phyloP scores from a whole-genome alignment of 2,888 invertebrate species.

The Choreutis nemorana region DNA sequence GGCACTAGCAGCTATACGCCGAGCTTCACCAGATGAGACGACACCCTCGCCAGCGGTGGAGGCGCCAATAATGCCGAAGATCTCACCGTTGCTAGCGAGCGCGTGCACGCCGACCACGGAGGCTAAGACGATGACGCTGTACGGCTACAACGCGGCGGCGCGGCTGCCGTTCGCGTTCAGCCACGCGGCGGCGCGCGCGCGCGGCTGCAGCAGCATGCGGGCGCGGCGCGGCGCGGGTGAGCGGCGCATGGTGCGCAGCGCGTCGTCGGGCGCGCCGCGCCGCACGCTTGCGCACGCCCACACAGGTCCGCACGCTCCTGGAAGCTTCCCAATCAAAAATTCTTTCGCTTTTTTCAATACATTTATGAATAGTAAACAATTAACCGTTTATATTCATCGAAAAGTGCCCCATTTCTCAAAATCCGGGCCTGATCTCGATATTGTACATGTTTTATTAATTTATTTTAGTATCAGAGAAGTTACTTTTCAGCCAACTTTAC shows the following conservation, averaged over 20 bases:
- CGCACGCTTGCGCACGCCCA: conserved; percentile 43
- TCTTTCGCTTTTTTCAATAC: conserved; percentile 9
- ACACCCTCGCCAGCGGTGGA: conserved; percentile 36
- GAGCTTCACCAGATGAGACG: conserved; percentile 45
- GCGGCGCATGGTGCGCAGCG: conserved; percentile 65
- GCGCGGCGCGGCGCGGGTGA: conserved; percentile 41
- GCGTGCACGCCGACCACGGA: conserved; percentile 47
- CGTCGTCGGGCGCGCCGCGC: conserved; percentile 55
- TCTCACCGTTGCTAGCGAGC: conserved; percentile 46
- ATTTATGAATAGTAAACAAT: neutral
- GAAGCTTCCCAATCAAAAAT: conserved; percentile 14
- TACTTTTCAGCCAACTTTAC: too few relatives aligned
- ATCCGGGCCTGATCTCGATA: too few relatives aligned
- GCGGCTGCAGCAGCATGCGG: conserved; percentile 11
- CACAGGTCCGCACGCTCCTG: conserved; percentile 39
- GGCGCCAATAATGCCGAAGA: conserved; percentile 51
- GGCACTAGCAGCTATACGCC: conserved; percentile 32
- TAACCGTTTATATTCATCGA: neutral
- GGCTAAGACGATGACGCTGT: conserved; percentile 50
- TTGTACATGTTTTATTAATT: too few relatives aligned
- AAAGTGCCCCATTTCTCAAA: neutral
- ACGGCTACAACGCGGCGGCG: conserved; percentile 61
- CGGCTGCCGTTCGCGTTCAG: conserved; percentile 58
- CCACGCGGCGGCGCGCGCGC: conserved; percentile 32
- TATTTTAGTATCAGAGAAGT: too few relatives aligned